Conservation (phyloP, 1,140 invertebrate genomes). For the Tachypleus tridentatus region DNA sequence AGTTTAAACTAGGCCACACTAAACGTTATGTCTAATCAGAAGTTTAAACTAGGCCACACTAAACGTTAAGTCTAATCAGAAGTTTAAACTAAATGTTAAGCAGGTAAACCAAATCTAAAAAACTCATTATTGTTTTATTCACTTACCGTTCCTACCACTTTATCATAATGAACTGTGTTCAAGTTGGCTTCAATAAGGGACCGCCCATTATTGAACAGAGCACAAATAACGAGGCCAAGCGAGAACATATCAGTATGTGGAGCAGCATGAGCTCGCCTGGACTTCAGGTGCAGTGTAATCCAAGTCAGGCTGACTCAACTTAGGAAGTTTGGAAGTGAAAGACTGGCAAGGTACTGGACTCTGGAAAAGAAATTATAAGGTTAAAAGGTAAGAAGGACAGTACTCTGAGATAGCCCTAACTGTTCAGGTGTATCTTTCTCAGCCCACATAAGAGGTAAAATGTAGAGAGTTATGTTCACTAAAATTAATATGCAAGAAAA, state of each 20-base stretch:
- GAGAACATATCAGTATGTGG: conserved; percentile 90
- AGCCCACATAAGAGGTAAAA: too few relatives aligned
- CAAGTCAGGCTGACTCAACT: conserved; percentile 84
- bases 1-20: too few relatives aligned
- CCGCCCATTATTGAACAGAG: conserved; percentile 78
- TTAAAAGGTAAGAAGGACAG: too few relatives aligned
- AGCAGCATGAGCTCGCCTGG: conserved; percentile 66
- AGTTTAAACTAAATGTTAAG: too few relatives aligned
- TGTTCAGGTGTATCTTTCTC: too few relatives aligned
- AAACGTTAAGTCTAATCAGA: too few relatives aligned
- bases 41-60: too few relatives aligned
- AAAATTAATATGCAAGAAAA: too few relatives aligned
- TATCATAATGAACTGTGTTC: conserved; percentile 69
- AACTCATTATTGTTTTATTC: background rate
- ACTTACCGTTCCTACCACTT: conserved; percentile 82
- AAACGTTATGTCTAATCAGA: too few relatives aligned
- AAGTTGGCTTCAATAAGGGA: conserved; percentile 73
- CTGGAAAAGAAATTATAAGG: conserved; percentile 9
- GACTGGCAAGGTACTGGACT: conserved; percentile 51
- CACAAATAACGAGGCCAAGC: conserved; percentile 79
- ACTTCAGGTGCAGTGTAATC: conserved; percentile 87
- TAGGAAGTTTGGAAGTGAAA: conserved; percentile 78
- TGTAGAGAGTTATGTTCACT: too few relatives aligned
- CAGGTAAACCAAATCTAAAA: too few relatives aligned
- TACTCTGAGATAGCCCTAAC: too few relatives aligned